Percentiles rank a stretch among this genome's conserved stretches.
Evolutionary conservation across 2,888 invertebrate species (phyloP).

Genomic region (Creontiades dilutus): DNA sequence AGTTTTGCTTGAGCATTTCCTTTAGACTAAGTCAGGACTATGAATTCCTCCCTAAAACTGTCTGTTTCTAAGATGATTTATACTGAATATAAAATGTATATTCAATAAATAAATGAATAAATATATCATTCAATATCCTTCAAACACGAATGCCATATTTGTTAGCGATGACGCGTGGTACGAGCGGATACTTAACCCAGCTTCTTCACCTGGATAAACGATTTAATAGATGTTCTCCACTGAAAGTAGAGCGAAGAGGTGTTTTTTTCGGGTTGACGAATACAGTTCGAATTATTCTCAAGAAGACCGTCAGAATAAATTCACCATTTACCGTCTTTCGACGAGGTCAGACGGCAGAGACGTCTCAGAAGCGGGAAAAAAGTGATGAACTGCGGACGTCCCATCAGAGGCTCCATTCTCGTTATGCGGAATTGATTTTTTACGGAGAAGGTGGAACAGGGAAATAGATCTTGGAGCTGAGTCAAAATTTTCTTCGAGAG

Average conservation of each 20-base stretch:
- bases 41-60: no score
- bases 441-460: neutral
- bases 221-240: neutral
- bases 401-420: slow-evolving; percentile 16
- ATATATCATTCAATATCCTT: no score
- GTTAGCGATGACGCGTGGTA: neutral
- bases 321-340: neutral
- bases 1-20: no score
- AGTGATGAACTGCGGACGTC: slow-evolving; percentile 14
- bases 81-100: no score
- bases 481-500: neutral
- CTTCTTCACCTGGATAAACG: neutral
- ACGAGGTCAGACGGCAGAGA: slow-evolving; percentile 8
- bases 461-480: neutral
- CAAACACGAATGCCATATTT: no score
- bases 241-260: neutral
- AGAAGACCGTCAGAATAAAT: slow-evolving; percentile 27
- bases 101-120: no score
- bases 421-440: slow-evolving; percentile 9
- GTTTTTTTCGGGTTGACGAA: neutral
- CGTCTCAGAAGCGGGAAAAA: neutral
- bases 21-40: no score
- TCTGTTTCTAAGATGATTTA: no score
- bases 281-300: neutral
- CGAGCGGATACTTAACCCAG: neutral